A percentile compares a stretch with the other conserved stretches of the same genome.
These are phyloP conservation scores for Athene noctua DNA, from an alignment of 2,113 vertebrate genomes.

Conservation along the genomic window DNA sequence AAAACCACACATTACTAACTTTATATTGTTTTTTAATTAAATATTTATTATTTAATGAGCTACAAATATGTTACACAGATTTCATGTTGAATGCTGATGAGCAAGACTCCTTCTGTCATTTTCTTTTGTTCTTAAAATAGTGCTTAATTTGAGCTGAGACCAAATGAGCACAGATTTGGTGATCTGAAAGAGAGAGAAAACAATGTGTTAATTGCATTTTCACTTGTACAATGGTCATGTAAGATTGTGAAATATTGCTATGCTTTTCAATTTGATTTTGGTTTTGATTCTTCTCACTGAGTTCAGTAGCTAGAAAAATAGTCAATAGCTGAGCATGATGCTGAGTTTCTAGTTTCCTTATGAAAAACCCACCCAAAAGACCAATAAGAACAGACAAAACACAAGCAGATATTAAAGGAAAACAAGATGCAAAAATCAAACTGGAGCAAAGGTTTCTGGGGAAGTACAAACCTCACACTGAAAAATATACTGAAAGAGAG, in stretches of 20 bases:
- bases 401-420: background rate
- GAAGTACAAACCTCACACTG: background rate
- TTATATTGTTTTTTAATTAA: background rate
- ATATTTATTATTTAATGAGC: background rate
- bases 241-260: background rate
- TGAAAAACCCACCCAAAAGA: background rate
- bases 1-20: background rate
- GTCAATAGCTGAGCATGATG: background rate
- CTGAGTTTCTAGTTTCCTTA: background rate
- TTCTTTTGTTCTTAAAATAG: background rate
- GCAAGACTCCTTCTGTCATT: background rate
- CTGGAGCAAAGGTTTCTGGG: background rate
- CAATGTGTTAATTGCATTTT: background rate
- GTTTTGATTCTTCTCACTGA: background rate
- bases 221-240: background rate
- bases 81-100: background rate
- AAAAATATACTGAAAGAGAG: background rate
- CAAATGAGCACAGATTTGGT: background rate
- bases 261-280: background rate
- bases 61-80: constrained; percentile 20
- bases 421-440: background rate
- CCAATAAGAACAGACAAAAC: background rate
- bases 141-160: background rate
- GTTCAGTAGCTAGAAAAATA: background rate
- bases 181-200: constrained; percentile 56